Evolutionary conservation across 1,140 invertebrate genomes (phyloP).

Genomic region (Pogonomyrmex barbatus): DNA sequence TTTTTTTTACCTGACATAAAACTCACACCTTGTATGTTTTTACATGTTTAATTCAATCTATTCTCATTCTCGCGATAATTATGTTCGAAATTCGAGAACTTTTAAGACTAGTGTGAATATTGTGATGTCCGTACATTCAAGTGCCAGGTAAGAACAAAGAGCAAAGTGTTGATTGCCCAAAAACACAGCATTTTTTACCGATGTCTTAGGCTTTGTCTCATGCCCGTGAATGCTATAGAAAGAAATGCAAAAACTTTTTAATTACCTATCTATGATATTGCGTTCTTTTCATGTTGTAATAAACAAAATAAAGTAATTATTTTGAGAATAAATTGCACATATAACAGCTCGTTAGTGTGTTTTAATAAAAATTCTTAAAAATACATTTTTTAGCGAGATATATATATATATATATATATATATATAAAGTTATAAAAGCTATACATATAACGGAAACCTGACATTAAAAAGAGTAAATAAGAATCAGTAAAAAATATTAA

Average conservation of each 20-base stretch:
- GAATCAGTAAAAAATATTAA: no score
- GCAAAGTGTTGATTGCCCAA: slow-evolving; percentile 84
- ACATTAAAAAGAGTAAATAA: no score
- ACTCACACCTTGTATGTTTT: slow-evolving; percentile 79
- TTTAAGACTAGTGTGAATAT: slow-evolving; percentile 83
- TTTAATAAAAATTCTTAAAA: background rate
- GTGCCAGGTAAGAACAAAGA: slow-evolving; percentile 80
- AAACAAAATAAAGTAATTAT: background rate
- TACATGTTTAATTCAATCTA: slow-evolving; percentile 66
- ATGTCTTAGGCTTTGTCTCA: slow-evolving; percentile 67
- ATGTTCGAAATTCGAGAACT: slow-evolving; percentile 81
- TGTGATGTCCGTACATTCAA: slow-evolving; percentile 82
- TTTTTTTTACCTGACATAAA: slow-evolving; percentile 63
- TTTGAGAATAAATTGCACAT: background rate
- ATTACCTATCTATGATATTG: background rate
- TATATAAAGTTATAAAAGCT: no score
- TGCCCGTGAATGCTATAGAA: slow-evolving; percentile 48
- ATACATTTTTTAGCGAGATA: background rate
- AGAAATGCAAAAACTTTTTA: slow-evolving; percentile 50
- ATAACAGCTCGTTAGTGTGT: background rate
- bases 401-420: background rate
- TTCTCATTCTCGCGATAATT: slow-evolving; percentile 77
- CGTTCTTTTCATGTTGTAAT: background rate
- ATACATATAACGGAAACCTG: no score
- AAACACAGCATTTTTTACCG: slow-evolving; percentile 81